A percentile compares a stretch with the other conserved stretches of the same genome.
Evolutionary conservation across 2,113 vertebrate genomes (phyloP).

Genomic region (Blennius ocellaris): DNA sequence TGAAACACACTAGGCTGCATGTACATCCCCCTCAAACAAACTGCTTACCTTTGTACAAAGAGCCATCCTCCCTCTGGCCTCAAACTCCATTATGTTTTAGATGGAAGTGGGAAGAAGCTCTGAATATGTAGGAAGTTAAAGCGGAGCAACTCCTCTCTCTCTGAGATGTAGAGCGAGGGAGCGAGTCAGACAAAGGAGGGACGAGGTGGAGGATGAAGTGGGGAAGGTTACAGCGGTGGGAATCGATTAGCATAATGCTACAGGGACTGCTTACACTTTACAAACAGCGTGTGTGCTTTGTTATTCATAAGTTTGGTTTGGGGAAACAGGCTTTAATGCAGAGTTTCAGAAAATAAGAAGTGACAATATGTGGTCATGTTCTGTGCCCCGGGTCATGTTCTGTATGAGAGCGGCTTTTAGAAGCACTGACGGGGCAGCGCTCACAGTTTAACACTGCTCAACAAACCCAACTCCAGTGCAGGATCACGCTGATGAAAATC

Average conservation of each 20-base stretch:
- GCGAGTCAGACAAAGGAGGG: slow-evolving; percentile 30
- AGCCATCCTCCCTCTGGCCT: slow-evolving; percentile 48
- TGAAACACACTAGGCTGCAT: slow-evolving; percentile 24
- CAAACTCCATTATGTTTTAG: slow-evolving; percentile 68
- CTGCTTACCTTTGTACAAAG: slow-evolving; percentile 63
- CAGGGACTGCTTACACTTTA: slow-evolving; percentile 34
- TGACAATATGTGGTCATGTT: slow-evolving; percentile 17
- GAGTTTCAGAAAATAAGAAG: slow-evolving; percentile 31
- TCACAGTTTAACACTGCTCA: slow-evolving; percentile 18
- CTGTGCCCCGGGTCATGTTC: slow-evolving; percentile 39
- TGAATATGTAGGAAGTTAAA: slow-evolving; percentile 49
- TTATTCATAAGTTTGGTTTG: slow-evolving; percentile 37
- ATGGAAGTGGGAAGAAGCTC: slow-evolving; percentile 10
- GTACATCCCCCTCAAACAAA: slow-evolving; percentile 65
- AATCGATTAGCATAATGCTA: slow-evolving; percentile 72
- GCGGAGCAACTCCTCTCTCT: slow-evolving; percentile 17
- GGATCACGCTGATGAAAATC: slow-evolving; percentile 51
- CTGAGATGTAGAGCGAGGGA: slow-evolving; percentile 17
- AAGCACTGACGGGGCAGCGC: neutral
- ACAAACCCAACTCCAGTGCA: slow-evolving; percentile 23
- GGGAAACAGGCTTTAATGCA: slow-evolving; percentile 30
- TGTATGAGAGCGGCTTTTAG: slow-evolving; percentile 15
- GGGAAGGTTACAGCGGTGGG: slow-evolving; percentile 49
- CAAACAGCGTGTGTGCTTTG: slow-evolving; percentile 38
- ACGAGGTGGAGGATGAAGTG: slow-evolving; percentile 30